A percentile compares a stretch with the other conserved stretches of the same genome.
Conservation (phyloP, 2,888 invertebrate species). For the Perdita meconis region DNA sequence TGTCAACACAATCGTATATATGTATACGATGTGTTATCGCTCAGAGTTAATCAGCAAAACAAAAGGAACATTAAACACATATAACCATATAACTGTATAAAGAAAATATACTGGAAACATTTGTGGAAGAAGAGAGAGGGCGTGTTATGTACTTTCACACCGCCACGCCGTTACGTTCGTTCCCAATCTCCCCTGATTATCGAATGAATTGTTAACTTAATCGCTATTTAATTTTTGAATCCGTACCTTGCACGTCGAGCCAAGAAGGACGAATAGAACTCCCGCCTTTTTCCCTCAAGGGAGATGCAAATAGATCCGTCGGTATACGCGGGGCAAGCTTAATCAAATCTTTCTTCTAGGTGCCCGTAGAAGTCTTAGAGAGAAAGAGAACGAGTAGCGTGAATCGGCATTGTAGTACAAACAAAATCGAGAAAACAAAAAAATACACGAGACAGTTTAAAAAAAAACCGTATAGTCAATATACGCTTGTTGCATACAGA, state of each 20-base stretch:
- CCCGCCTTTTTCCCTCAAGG: neutral
- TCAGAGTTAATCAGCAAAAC: too few species aligned
- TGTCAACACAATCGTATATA: too few species aligned
- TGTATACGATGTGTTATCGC: too few species aligned
- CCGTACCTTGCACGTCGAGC: neutral
- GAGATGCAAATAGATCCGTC: conserved; percentile 1
- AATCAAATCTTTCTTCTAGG: conserved; percentile 60
- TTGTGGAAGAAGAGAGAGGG: too few species aligned
- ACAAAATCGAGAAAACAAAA: conserved; percentile 44
- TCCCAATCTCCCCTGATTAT: too few species aligned
- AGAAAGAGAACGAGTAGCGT: conserved; percentile 64
- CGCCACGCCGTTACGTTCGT: too few species aligned
- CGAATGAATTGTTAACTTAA: neutral
- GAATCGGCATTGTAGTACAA: conserved; percentile 77
- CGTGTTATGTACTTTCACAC: too few species aligned
- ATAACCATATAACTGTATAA: too few species aligned
- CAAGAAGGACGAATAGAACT: neutral
- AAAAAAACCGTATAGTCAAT: conserved; percentile 70
- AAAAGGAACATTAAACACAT: too few species aligned
- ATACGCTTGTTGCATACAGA: conserved; percentile 80
- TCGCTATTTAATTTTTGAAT: conserved; percentile 20
- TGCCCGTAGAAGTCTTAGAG: conserved; percentile 64
- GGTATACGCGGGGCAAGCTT: conserved; percentile 56
- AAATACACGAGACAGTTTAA: conserved; percentile 46
- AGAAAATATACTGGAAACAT: too few species aligned